A percentile compares a stretch with the other conserved stretches of the same genome.
These are phyloP conservation scores for Rhinoptilus africanus DNA, from an alignment of 2,113 vertebrate species.

Conservation along the genomic window DNA sequence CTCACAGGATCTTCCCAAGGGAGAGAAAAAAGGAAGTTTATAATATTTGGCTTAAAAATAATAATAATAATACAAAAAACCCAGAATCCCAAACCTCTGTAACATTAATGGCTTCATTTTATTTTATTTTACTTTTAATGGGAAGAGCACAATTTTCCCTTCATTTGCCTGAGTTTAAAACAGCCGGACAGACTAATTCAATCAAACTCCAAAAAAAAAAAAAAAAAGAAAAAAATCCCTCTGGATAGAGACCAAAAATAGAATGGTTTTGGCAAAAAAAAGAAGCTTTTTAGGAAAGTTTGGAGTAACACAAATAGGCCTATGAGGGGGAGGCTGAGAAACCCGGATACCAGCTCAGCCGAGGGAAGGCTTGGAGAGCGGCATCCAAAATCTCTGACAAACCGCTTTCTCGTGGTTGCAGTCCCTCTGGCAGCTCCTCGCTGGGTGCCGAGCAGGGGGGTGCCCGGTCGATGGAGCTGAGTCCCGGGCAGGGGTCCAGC, in stretches of 20 bases:
- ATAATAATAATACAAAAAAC: neutral
- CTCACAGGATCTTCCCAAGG: neutral
- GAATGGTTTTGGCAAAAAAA: neutral
- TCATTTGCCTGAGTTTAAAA: neutral
- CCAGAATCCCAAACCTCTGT: neutral
- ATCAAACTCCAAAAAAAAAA: neutral
- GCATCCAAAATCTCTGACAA: neutral
- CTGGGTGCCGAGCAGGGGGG: neutral
- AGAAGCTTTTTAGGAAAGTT: neutral
- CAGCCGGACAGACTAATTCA: neutral
- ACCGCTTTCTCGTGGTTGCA: neutral
- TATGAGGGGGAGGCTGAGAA: neutral
- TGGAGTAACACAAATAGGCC: neutral
- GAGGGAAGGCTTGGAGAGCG: neutral
- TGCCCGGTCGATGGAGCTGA: fast-evolving
- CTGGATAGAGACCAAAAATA: neutral
- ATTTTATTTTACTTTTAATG: neutral
- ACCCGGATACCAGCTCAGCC: neutral
- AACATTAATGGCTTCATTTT: neutral
- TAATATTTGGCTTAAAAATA: neutral
- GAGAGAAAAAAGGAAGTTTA: constrained; percentile 29
- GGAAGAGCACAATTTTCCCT: neutral
- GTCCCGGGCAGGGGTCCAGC: neutral
- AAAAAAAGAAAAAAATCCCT: neutral
- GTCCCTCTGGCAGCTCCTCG: neutral